Evolutionary conservation across 1,140 invertebrate species (phyloP).

Genomic region (Drosophila albomicans): DNA sequence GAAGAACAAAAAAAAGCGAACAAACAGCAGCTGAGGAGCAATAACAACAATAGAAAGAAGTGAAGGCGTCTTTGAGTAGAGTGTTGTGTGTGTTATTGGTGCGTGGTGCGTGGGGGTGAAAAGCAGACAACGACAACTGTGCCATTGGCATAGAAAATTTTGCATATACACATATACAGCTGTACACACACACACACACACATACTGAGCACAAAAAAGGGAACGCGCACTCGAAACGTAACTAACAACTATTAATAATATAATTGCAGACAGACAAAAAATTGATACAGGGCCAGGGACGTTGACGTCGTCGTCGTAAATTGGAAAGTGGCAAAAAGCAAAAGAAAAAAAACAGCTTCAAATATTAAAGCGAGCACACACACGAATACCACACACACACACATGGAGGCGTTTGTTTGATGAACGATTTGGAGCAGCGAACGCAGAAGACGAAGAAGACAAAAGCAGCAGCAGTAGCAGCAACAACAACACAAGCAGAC

Average conservation of each 20-base stretch:
- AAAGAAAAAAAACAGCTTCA: background rate
- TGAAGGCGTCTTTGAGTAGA: conserved; percentile 30
- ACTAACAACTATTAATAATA: conserved; percentile 34
- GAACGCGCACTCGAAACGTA: conserved; percentile 37
- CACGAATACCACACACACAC: conserved; percentile 32
- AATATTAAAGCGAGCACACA: conserved; percentile 22
- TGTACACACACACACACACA: conserved; percentile 40
- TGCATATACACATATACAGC: conserved; percentile 49
- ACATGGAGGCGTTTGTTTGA: conserved; percentile 57
- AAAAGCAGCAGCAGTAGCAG: background rate
- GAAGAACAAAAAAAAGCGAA: background rate
- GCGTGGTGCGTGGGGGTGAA: conserved; percentile 33
- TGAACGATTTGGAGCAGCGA: conserved; percentile 58
- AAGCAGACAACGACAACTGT: conserved; percentile 47
- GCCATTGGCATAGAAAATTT: conserved; percentile 81
- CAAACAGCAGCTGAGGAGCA: conserved; percentile 26
- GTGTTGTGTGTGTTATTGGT: conserved; percentile 1
- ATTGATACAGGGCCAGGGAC: conserved; percentile 49
- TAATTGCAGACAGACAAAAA: conserved; percentile 40
- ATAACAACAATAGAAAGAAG: conserved; percentile 19
- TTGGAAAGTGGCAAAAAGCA: conserved; percentile 52
- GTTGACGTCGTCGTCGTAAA: conserved; percentile 49
- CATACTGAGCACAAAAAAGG: conserved; percentile 1
- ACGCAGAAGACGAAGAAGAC: conserved; percentile 22
- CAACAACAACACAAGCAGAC: conserved; percentile 12